Base-by-base conservation (phyloP, 2,113 vertebrate species). In the Raphicerus campestris region DNA sequence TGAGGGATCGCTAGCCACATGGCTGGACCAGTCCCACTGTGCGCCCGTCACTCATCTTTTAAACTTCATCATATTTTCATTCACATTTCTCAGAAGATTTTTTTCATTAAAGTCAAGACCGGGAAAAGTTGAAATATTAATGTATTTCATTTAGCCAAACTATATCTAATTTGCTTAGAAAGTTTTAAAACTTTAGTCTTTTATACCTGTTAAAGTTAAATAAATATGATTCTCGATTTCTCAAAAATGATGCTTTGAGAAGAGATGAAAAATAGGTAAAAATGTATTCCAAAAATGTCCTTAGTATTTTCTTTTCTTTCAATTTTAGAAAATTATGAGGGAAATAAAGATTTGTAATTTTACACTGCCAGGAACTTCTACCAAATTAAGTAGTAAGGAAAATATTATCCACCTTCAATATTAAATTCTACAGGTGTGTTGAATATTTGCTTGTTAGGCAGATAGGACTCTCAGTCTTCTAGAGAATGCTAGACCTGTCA, bases 401-500 rank as follows among this genome's bases (percentile, higher is more conserved):
- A 89, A n/a, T 58, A 47, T 60, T 42, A 24, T 56, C 22, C 32
- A 58, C 47, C 20, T 17, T 70, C 45, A 30, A 56, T 42, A 56
- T 63, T 66, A 83, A 78, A 89, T 87, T 94, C 87, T 93, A 77
- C 63, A 92, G 84, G 84, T 81, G 35, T 39, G n/a, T 10, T 87
- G 42, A 84, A 26, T 70, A 51, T 63, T 77, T 63, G 51, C 86
- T 53, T 89, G 19, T 47, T 77, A 42, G 39, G 24, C 49, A 84
- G 77, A 55, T 24, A 94, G 24, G 49, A 51, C 39, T 22, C 51
- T 11, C 47, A 2, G 89, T 77, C 63, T 97, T 98, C 89, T 63
- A 87, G 89, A 97, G 84, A 93, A 93, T 80, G 93, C 89, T 97
- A 77, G 93, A 82, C 84, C 87, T 97, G 96, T 96, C 92, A 97